Base-by-base conservation (phyloP, 1,140 invertebrate genomes). In the Ganaspis sp. region DNA sequence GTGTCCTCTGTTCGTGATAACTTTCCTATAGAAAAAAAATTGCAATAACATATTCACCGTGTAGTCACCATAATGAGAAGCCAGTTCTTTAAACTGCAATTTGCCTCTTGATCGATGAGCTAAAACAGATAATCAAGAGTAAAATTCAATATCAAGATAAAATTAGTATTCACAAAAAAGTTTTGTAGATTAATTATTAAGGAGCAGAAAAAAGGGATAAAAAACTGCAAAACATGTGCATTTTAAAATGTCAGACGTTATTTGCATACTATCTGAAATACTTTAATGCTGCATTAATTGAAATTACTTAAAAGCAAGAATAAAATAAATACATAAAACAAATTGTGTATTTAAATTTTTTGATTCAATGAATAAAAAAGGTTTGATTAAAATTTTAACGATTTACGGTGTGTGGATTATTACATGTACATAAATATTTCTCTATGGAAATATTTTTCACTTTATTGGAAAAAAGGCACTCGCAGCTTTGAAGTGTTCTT, bases 1-100 rank as follows among this genome's bases (percentile, higher is more conserved):
- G 26, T 37, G 37, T 73, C 49, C 29, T 69, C 58, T 19, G 34
- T 29, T 49, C 12, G 45, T 54, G 45, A 19, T 49, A 73, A 53
- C 45, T 54, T 54, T 73, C 26, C 19, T 34, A 11, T 17, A 53
- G 4, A 34, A 12, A 58, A 54, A 37, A 21, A 54, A 73, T 37
- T 34, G 15, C 12, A 19, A 64, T 64, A 73, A 73, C 15, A 34
- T 29, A 73, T 34, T 53, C 45, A 73, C 45, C 12, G 53, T 19
- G 34, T 58, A 29, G 26, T 37, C 9, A 21, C 8, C 58, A 58
- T 54, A 76, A 76, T 72, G 70, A 71, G 37, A 71, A 64, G 58
- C 23, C 23, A 34, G 58, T 64, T 29, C 58, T 64, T 29, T 64
- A 29, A 64, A 64, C 23, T 64, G 58, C n/a, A 64, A 64, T 64